Base-by-base conservation (phyloP, 1,140 invertebrate genomes). In the Apocrypta bakeri region DNA sequence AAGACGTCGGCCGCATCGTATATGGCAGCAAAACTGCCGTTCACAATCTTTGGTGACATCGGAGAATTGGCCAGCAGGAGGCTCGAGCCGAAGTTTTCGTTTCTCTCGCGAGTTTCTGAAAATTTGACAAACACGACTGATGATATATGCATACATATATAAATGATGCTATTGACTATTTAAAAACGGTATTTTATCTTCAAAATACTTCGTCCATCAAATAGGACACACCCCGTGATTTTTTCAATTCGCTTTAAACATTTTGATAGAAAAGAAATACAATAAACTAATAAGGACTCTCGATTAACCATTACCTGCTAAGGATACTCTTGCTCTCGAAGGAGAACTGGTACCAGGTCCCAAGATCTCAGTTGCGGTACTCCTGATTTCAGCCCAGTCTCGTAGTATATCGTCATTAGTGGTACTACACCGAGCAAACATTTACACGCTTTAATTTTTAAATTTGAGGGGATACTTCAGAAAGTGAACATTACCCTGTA, bases 1-100 rank as follows among this genome's bases (percentile, higher is more conserved):
- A 98, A 93, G 21, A 97, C 94, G 86, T 97, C 96, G 76, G 95
- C 96, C 42, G 96, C 96, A 88, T 99, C 98, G 87, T 98, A 98
- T 82, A 99, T 96, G 9, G 98, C 98, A 0, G 97, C 98, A 92
- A 98, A 99, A 84, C 97, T 98, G 0, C 97, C 98, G 87, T 99
- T 99, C 9, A 99, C 97, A 25, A 99, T 97, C 92, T 99, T 99
- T 0, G 98, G 98, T 31, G 98, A 98, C 95, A 98, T 98, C 1
- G 98, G 98, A 29, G 97, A 97, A 90, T 99, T 99, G 12, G 98
- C 96, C 31, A 99, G 91, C 24, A 99, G 92, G 2, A 98, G 93
- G 90, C 98, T 99, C 21, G 98, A 98, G 12, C 98, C 98, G 88
- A 98, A 99, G 71, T 97, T 95, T 82, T 96, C 96, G 87, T 96